These are phyloP conservation scores for Luscinia luscinia DNA, from an alignment of 2,797 vertebrate genomes.

Conservation along the genomic window DNA sequence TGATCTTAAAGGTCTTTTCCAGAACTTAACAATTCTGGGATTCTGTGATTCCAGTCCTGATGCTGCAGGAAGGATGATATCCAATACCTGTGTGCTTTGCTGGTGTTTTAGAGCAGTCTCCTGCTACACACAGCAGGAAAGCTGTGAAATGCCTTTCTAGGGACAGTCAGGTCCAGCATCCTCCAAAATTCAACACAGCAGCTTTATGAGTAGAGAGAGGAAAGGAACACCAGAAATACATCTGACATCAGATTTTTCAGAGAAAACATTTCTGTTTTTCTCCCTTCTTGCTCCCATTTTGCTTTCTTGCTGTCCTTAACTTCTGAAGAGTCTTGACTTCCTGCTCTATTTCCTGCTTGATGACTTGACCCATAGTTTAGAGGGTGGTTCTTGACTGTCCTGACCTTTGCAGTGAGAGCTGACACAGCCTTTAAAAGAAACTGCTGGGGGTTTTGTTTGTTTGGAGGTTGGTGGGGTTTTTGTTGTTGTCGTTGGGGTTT, in stretches of 20 bases:
- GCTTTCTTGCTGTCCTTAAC: background rate
- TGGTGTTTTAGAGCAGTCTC: background rate
- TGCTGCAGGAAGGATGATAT: background rate
- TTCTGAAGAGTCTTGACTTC: background rate
- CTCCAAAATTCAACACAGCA: background rate
- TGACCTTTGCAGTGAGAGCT: background rate
- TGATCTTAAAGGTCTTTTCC: background rate
- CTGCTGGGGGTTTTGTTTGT: background rate
- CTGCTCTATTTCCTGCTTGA: background rate
- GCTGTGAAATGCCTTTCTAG: background rate
- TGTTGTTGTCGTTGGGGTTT: background rate
- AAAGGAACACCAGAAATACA: background rate
- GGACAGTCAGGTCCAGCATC: background rate
- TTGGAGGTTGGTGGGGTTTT: accelerated
- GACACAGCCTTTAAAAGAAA: background rate
- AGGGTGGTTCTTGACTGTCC: background rate
- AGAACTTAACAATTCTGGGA: background rate
- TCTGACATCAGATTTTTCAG: background rate
- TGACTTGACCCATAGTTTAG: background rate
- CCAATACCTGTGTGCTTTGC: background rate
- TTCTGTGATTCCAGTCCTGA: background rate
- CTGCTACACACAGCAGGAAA: background rate
- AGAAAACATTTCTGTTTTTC: background rate
- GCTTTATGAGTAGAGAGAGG: background rate
- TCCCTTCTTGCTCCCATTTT: background rate